A percentile compares a stretch with the other conserved stretches of the same genome.
Evolutionary conservation across 2,888 invertebrate genomes (phyloP).

Genomic region (Phrixothrix hirtus): DNA sequence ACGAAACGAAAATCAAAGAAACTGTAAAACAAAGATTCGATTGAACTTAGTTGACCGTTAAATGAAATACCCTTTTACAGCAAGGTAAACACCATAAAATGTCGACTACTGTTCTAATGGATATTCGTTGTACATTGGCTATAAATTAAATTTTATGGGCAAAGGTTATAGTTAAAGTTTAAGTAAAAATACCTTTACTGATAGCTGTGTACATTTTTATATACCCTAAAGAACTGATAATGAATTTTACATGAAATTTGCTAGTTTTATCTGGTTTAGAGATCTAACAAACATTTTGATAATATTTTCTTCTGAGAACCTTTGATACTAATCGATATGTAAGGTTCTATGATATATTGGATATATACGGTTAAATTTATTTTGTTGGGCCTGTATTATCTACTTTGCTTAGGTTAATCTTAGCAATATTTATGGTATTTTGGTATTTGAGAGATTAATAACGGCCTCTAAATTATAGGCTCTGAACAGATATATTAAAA

Average conservation of each 20-base stretch:
- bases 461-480: too few relatives aligned
- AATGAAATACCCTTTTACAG: constrained; percentile 10
- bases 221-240: neutral
- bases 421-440: too few relatives aligned
- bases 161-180: constrained; percentile 7
- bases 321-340: too few relatives aligned
- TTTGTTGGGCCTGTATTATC: too few relatives aligned
- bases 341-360: too few relatives aligned
- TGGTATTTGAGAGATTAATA: too few relatives aligned
- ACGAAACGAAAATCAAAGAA: neutral
- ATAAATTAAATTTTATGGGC: constrained; percentile 19
- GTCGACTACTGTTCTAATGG: constrained; percentile 14
- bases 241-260: neutral
- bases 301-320: too few relatives aligned
- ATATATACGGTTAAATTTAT: too few relatives aligned
- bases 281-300: too few relatives aligned
- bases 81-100: constrained; percentile 12
- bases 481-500: too few relatives aligned
- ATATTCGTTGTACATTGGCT: constrained; percentile 14
- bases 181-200: constrained; percentile 4
- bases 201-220: neutral
- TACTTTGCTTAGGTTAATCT: too few relatives aligned
- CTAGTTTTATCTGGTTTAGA: too few relatives aligned
- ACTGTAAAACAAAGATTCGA: neutral
- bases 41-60: constrained; percentile 6